These are phyloP conservation scores for Saccostrea cuccullata DNA, from an alignment of 1,140 invertebrate genomes.

Conservation along the genomic window DNA sequence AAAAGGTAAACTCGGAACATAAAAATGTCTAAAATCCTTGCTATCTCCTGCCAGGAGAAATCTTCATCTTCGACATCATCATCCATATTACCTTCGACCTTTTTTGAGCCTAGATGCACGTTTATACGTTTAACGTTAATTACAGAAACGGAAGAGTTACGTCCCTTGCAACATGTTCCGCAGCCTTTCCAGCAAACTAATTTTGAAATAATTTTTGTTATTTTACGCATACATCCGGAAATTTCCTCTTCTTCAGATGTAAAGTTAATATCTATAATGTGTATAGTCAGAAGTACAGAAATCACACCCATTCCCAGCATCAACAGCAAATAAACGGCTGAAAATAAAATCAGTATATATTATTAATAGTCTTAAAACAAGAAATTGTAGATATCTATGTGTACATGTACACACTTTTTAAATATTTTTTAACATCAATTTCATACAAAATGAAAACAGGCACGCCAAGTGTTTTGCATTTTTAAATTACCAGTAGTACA, in stretches of 20 bases:
- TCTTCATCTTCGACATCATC: not conserved
- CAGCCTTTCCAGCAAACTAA: not conserved
- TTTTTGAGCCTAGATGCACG: too few relatives aligned
- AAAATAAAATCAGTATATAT: not conserved
- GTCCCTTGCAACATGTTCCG: not conserved
- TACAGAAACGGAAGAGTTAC: not conserved
- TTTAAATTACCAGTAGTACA: too few relatives aligned
- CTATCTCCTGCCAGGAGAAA: not conserved
- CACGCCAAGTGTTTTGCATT: too few relatives aligned
- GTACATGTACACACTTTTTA: too few relatives aligned
- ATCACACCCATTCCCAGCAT: slow-evolving; percentile 40
- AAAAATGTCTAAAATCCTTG: not conserved
- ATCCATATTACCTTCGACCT: not conserved
- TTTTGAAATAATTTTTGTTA: not conserved
- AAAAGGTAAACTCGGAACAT: not conserved
- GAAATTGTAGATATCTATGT: too few relatives aligned
- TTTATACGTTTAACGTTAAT: not conserved
- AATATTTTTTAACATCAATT: too few relatives aligned
- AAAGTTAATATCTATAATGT: slow-evolving; percentile 19
- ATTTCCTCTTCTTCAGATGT: not conserved
- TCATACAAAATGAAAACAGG: too few relatives aligned
- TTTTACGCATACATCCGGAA: not conserved
- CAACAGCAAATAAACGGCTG: slow-evolving; percentile 48
- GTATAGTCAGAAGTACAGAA: slow-evolving; percentile 44
- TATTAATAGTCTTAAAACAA: too few relatives aligned